A percentile compares a stretch with the other conserved stretches of the same genome.
phyloP scores from a whole-genome alignment of 2,888 invertebrate genomes.

The Clunio marinus region DNA sequence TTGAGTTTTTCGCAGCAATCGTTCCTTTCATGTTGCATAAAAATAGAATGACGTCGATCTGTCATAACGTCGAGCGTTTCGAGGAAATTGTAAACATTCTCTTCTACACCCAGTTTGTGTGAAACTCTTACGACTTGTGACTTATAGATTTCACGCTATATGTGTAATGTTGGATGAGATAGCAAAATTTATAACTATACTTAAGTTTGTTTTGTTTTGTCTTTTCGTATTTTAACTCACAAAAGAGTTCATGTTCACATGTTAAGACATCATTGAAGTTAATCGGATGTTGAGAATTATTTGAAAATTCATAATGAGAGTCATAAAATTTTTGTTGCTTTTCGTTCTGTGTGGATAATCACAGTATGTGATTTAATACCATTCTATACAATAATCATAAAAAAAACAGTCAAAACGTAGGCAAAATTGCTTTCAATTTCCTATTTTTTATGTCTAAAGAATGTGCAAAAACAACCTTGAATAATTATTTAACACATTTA shows the following conservation, averaged over 20 bases:
- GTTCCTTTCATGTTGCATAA: no score
- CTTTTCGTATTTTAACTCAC: background rate
- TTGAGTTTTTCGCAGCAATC: no score
- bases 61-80: background rate
- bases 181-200: background rate
- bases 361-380: background rate
- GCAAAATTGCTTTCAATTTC: slow-evolving; percentile 2
- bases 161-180: background rate
- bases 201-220: background rate
- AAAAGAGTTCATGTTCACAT: no score
- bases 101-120: background rate
- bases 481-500: background rate
- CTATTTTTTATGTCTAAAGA: background rate
- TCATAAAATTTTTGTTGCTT: background rate
- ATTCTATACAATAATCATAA: no score
- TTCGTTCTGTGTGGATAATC: background rate
- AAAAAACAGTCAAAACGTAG: no score
- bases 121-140: background rate
- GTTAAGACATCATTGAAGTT: background rate
- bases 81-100: background rate
- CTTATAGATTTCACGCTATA: background rate
- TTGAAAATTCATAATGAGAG: background rate
- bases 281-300: background rate
- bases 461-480: slow-evolving; percentile 9
- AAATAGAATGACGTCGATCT: no score